Base-by-base conservation (phyloP, 2,797 vertebrate species). In the Typhlichthys eigenmanni region DNA sequence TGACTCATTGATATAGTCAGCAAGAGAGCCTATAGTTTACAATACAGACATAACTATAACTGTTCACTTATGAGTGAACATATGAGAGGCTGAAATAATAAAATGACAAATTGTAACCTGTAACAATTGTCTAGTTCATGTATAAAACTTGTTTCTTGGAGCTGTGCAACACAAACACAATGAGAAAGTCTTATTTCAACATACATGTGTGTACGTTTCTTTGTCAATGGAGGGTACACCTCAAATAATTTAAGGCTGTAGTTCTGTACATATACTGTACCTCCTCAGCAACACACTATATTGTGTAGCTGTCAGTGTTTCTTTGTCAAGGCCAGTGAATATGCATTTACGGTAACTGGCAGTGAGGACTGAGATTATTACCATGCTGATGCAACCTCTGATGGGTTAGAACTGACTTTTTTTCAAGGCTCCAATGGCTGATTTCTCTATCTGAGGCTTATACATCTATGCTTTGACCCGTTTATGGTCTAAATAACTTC, bases 1-100 rank as follows among this genome's bases (percentile, higher is more conserved):
- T 75, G 63, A 78, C 72, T 69, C 59, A 32, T 43, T 84, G 74
- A 86, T 85, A 88, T 89, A 81, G 66, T 66, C 77, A 68, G 76
- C 72, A 68, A 43, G 72, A 65, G 63, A 57, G 78, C 66, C 51
- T 29, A 4, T 7, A 54, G 76, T 74, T 47, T 79, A 76, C 71
- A 82, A 75, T 43, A 76, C 47, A 63, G 62, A 67, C 3, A 1
- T 66, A 4, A 29, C 24, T 43, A 43, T 43, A 43, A 43, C 38
- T 43, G 8, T 8, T 9, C 9, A 9, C 4, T 43, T 8, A 43
- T 43, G 38, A 43, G 7, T 43, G 7, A 43, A 43, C 38, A 43
- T 43, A 43, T 64, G 60, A 80, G 69, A 68, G 61, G 64, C 45
- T 48, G 14, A 63, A 56, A 62, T 60, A 53, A 61, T 74, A 75